These are phyloP conservation scores for Orius insidiosus DNA, from an alignment of 1,140 invertebrate genomes.

Conservation along the genomic window DNA sequence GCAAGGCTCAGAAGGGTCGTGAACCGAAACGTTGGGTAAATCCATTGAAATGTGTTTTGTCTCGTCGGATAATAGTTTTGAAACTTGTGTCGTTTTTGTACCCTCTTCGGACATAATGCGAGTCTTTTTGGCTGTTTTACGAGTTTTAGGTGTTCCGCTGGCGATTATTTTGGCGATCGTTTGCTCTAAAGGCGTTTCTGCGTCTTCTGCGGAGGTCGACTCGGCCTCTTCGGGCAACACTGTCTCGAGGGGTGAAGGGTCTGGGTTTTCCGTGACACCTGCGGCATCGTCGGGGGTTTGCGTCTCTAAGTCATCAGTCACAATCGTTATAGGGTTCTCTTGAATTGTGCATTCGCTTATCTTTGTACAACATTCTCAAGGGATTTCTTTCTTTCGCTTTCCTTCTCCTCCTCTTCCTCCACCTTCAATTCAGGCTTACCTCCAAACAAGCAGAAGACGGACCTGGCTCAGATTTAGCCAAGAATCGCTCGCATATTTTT, in stretches of 20 bases:
- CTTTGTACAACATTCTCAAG: not conserved
- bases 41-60: constrained; percentile 18
- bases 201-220: not conserved
- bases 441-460: constrained; percentile 9
- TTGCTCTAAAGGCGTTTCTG: not conserved
- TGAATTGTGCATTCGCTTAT: not conserved
- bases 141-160: not conserved
- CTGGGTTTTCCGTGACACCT: not conserved
- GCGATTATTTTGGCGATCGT: not conserved
- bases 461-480: constrained; percentile 20
- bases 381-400: not conserved
- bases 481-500: constrained; percentile 22
- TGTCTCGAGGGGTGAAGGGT: not conserved
- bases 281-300: not conserved
- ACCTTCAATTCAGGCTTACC: constrained; percentile 10
- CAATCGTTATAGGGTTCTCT: not conserved
- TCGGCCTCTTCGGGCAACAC: not conserved
- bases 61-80: not conserved
- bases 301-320: not conserved
- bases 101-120: constrained; percentile 1
- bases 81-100: constrained; percentile 1
- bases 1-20: not conserved
- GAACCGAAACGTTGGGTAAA: constrained; percentile 3
- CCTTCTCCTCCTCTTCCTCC: not conserved
- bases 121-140: not conserved